phyloP scores from a whole-genome alignment of 1,140 invertebrate species.

The Panagrolaimus sp. region DNA sequence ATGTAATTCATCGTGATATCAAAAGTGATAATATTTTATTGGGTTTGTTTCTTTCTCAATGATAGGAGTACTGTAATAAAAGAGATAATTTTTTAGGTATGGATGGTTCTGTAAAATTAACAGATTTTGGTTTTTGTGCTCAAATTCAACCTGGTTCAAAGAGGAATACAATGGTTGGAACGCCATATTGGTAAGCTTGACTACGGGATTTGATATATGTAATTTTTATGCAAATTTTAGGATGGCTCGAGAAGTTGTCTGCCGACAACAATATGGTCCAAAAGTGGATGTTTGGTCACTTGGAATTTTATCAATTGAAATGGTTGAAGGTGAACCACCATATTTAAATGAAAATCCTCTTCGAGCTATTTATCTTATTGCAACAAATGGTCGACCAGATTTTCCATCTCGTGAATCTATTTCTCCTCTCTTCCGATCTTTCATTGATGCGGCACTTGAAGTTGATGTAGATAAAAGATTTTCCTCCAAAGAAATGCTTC shows the following conservation, averaged over 20 bases:
- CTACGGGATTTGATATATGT: not conserved
- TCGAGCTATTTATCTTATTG: conserved; percentile 89
- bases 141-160: conserved; percentile 98
- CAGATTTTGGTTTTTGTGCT: conserved; percentile 99
- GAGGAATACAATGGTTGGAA: conserved; percentile 99
- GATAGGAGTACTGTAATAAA: conserved; percentile 88
- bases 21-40: conserved; percentile 30
- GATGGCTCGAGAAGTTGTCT: conserved; percentile 85
- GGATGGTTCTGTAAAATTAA: conserved; percentile 95
- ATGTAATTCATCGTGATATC: conserved; percentile 82
- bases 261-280: conserved; percentile 70
- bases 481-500: conserved; percentile 61
- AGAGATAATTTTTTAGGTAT: conserved; percentile 97
- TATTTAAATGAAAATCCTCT: conserved; percentile 70
- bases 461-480: conserved; percentile 89
- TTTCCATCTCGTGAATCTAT: conserved; percentile 96
- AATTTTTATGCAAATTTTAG: conserved; percentile 64
- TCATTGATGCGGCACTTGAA: conserved; percentile 94
- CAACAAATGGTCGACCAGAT: conserved; percentile 97
- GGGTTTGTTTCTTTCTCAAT: conserved; percentile 23
- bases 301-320: conserved; percentile 98
- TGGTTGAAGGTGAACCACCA: conserved; percentile 95
- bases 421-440: conserved; percentile 89
- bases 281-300: conserved; percentile 93
- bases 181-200: conserved; percentile 88